A percentile compares a stretch with the other conserved stretches of the same genome.
phyloP scores from a whole-genome alignment of 2,113 vertebrate genomes.

The Chlamydotis undulata region DNA sequence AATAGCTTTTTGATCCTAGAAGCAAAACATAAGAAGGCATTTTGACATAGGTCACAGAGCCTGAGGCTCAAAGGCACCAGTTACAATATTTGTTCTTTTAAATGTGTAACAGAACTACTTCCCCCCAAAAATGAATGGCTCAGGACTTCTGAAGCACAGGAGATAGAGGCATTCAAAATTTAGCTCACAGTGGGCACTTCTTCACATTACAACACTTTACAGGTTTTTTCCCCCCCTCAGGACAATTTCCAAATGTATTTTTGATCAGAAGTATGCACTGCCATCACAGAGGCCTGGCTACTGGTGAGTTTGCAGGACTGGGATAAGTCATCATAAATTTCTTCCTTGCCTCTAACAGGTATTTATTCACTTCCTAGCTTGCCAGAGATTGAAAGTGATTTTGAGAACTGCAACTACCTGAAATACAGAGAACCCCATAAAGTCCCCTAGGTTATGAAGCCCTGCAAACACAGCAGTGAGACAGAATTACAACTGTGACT shows the following conservation, averaged over 20 bases:
- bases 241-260: not conserved
- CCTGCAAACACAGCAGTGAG: not conserved
- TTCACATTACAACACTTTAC: not conserved
- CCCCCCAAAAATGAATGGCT: not conserved
- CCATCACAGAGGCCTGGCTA: not conserved
- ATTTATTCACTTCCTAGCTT: not conserved
- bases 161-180: not conserved
- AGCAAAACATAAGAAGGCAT: not conserved
- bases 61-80: not conserved
- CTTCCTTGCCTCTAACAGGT: not conserved
- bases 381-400: not conserved
- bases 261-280: not conserved
- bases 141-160: not conserved
- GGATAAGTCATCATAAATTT: not conserved
- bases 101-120: not conserved
- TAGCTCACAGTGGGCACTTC: not conserved
- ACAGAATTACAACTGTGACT: not conserved
- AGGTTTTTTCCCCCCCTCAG: rapidly evolving
- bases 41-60: not conserved
- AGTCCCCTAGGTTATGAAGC: not conserved
- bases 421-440: not conserved
- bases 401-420: not conserved
- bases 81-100: not conserved
- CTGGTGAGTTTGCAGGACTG: not conserved
- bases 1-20: not conserved